Evolutionary conservation across 2,888 invertebrate species (phyloP).

Genomic region (Lysandra coridon): DNA sequence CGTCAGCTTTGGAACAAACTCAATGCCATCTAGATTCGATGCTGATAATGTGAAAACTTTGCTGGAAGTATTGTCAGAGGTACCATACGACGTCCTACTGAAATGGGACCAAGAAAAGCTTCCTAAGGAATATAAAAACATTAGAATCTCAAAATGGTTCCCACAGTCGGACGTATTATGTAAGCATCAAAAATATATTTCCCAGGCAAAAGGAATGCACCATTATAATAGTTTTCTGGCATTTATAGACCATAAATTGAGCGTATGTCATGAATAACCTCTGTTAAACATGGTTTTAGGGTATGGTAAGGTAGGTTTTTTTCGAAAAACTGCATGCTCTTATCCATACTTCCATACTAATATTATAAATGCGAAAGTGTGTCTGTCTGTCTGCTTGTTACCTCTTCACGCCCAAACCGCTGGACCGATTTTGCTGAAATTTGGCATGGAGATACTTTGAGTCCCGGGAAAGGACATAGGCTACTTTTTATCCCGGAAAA

Average conservation of each 20-base stretch:
- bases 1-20: constrained; percentile 60
- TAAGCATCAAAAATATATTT: constrained; percentile 37
- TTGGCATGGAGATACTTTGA: too few relatives aligned
- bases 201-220: neutral
- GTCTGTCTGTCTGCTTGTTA: too few relatives aligned
- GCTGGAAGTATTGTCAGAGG: constrained; percentile 52
- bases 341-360: too few relatives aligned
- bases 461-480: too few relatives aligned
- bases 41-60: constrained; percentile 48
- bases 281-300: too few relatives aligned
- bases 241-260: constrained; percentile 15
- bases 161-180: constrained; percentile 45
- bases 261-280: neutral
- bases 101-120: constrained; percentile 58
- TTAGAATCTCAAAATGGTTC: constrained; percentile 47
- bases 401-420: too few relatives aligned
- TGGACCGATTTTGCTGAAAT: too few relatives aligned
- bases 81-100: constrained; percentile 63
- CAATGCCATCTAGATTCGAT: constrained; percentile 51
- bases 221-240: neutral
- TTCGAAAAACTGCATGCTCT: too few relatives aligned
- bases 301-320: neutral
- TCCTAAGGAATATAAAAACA: constrained; percentile 47
- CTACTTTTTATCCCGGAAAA: too few relatives aligned
- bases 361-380: too few relatives aligned